Evolutionary conservation across 2,888 invertebrate species (phyloP).

Genomic region (Hirtodrosophila alboralis): DNA sequence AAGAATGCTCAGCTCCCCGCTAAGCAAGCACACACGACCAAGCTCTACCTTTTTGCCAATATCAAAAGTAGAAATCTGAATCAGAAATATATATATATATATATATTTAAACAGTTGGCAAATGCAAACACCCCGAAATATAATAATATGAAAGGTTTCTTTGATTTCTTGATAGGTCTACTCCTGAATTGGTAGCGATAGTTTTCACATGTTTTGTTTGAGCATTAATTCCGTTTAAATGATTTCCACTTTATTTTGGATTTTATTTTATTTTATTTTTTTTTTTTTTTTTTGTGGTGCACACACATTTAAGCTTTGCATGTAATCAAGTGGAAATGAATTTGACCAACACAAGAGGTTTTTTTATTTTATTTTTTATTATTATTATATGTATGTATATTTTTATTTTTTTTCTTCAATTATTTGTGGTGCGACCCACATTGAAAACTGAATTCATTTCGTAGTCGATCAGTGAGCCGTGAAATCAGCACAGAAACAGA

Average conservation of each 20-base stretch:
- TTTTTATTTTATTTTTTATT: conserved; percentile 18
- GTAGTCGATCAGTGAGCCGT: conserved; percentile 60
- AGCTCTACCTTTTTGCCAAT: conserved; percentile 71
- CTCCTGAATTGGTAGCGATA: conserved; percentile 58
- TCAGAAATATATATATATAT: conserved; percentile 18
- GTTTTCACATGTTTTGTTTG: conserved; percentile 76
- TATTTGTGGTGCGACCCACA: conserved; percentile 61
- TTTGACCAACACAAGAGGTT: conserved; percentile 81
- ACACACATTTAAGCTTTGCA: conserved; percentile 60
- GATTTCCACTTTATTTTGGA: conserved; percentile 63
- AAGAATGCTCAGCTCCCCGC: conserved; percentile 26
- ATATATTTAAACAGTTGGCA: conserved; percentile 45
- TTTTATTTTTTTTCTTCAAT: conserved; percentile 8
- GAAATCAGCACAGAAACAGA: conserved; percentile 48
- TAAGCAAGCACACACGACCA: conserved; percentile 49
- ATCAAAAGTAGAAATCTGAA: conserved; percentile 11
- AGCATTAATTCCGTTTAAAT: conserved; percentile 80
- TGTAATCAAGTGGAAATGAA: conserved; percentile 80
- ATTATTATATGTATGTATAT: conserved; percentile 2
- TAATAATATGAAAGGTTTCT: conserved; percentile 10
- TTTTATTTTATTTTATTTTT: too few relatives aligned
- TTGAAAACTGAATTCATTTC: conserved; percentile 33
- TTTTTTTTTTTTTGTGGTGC: too few relatives aligned
- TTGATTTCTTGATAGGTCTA: too few relatives aligned
- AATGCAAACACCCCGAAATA: conserved; percentile 40